Evolutionary conservation across 2,113 vertebrate species (phyloP), one percentile per base, ranked within the genome.

Genomic region (Sinocyclocheilus anophthalmus): DNA sequence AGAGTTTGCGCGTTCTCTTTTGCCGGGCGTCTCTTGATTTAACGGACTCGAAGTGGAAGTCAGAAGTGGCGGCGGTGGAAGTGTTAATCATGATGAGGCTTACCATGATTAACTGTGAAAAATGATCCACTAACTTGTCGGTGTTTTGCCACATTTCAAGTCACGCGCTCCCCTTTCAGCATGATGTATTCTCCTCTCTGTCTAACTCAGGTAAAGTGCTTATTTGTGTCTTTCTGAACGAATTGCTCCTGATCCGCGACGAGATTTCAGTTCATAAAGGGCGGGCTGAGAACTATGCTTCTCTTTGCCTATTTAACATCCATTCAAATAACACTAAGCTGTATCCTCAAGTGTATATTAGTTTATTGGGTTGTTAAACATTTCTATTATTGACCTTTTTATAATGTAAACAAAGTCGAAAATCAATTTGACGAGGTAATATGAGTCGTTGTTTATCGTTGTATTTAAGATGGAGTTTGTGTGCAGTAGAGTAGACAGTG

Each of bases 181-280:
- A 96, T 95, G 93, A 97, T 97, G 96, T 96, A 96, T 94, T 96
- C 96, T 93, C 94, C 95, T 91, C 96, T 96, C 91, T 95, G 95
- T 91, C 94, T 96, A 91, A 95, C 96, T 92, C 96, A 96, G 96
- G 96, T 96, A 96, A 95, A 88, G 48, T 65, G 42, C 18, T 81
- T 78, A 20, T 69, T 87, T 81, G 20, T 77, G 75, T 84, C 76
- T 86, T 81, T 55, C 22, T 73, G 18, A 65, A 45, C 6, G 53
- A 20, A 16, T 30, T 61, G 24, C 57, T 37, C 39, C 69, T 81
- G 42, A 45, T 50, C 9, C 39, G 45, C 30, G 55, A 78, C 72
- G 37, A 72, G 63, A 84, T 50, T 88, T 88, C 76, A 86, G 87
- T 84, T 89, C 55, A 79, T 86, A 89, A 84, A 91, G 85, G 88